These are phyloP conservation scores for Onthophagus taurus DNA, from an alignment of 1,140 invertebrate genomes.

Conservation along the genomic window DNA sequence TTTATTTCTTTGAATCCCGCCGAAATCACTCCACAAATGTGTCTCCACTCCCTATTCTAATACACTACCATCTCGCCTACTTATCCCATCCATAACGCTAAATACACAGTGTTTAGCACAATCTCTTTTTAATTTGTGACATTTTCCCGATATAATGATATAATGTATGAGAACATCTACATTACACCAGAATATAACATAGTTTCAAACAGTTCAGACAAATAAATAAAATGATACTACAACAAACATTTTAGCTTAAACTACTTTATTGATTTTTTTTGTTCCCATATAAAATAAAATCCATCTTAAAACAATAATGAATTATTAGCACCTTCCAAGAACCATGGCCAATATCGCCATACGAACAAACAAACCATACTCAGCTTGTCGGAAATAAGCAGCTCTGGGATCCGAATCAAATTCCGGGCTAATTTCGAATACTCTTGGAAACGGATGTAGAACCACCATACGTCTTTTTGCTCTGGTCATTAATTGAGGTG, in stretches of 20 bases:
- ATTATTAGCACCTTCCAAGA: constrained; percentile 49
- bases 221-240: neutral
- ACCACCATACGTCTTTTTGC: constrained; percentile 92
- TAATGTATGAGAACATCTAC: too few relatives aligned
- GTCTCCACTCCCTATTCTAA: too few relatives aligned
- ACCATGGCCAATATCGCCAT: constrained; percentile 96
- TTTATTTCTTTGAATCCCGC: too few relatives aligned
- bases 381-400: constrained; percentile 96
- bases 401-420: constrained; percentile 94
- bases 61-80: too few relatives aligned
- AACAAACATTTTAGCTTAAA: too few relatives aligned
- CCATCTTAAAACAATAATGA: neutral
- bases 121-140: too few relatives aligned
- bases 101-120: too few relatives aligned
- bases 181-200: too few relatives aligned
- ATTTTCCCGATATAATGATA: too few relatives aligned
- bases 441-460: constrained; percentile 93
- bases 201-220: neutral
- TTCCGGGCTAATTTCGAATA: constrained; percentile 88
- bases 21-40: too few relatives aligned
- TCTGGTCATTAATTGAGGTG: constrained; percentile 88
- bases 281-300: constrained; percentile 3
- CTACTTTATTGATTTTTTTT: too few relatives aligned
- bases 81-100: too few relatives aligned
- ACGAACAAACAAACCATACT: constrained; percentile 95